phyloP scores from a whole-genome alignment of 2,797 vertebrate genomes.

The Pangasius sanitwongsei region DNA sequence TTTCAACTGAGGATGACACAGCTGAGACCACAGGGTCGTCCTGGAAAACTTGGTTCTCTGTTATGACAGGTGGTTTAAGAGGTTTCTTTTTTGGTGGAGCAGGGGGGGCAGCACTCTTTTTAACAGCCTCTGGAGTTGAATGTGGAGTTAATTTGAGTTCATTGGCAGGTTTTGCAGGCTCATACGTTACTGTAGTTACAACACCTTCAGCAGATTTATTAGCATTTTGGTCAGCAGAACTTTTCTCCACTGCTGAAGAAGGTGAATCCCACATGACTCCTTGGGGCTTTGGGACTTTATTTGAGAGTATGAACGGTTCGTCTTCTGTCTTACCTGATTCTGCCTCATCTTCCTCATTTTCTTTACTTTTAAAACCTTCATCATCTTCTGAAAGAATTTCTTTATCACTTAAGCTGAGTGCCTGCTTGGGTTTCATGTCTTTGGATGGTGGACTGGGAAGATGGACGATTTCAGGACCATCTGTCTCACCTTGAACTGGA shows the following conservation, averaged over 20 bases:
- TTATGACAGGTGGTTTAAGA: constrained; percentile 40
- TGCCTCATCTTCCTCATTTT: constrained; percentile 57
- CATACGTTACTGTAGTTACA: neutral
- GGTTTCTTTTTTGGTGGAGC: constrained; percentile 60
- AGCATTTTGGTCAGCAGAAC: constrained; percentile 17
- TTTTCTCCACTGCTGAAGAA: constrained; percentile 29
- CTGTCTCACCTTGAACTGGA: constrained; percentile 50
- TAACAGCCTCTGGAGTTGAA: constrained; percentile 50
- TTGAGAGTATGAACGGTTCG: neutral
- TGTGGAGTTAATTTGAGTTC: constrained; percentile 36
- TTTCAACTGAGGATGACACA: constrained; percentile 5
- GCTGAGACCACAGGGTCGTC: neutral
- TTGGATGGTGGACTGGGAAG: constrained; percentile 74
- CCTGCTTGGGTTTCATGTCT: constrained; percentile 66
- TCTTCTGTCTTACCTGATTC: constrained; percentile 41
- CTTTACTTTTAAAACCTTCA: constrained; percentile 48
- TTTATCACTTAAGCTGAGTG: constrained; percentile 18
- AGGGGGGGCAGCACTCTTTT: constrained; percentile 54
- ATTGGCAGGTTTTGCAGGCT: constrained; percentile 27
- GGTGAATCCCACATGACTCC: constrained; percentile 47
- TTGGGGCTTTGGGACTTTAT: constrained; percentile 40
- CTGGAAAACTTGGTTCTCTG: constrained; percentile 14
- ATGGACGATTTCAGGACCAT: constrained; percentile 50
- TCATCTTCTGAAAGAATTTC: constrained; percentile 50
- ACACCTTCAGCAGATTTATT: constrained; percentile 27